Base-by-base conservation (phyloP, 2,113 vertebrate genomes). In the Chinchilla lanigera region DNA sequence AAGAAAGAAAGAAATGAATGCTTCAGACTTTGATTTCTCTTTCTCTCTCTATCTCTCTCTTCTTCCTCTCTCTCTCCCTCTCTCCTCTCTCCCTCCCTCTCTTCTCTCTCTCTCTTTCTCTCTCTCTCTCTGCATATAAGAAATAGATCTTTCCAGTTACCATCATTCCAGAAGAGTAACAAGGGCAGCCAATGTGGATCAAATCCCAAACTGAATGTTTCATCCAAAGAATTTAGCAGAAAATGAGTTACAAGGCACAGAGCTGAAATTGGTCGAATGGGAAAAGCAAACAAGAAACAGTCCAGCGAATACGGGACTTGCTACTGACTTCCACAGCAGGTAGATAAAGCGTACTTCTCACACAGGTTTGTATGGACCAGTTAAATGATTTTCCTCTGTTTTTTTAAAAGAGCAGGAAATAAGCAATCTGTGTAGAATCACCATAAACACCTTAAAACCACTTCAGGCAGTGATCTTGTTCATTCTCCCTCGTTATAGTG, bases 401-500 rank as follows among this genome's bases (percentile, higher is more conserved):
- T 50, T 50, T 50, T 50, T 9, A 47, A 93, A 44, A 38, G 33
- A 63, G 11, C 2, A 35, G 50, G 67, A 22, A 90, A 95, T 80
- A 93, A 96, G 87, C 4, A 61, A 19, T 33, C 33, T 65, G 1
- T 11, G 63, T 10, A 75, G 61, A 71, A 35, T n/a, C 20, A 54
- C 30, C 17, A 22, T 30, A 93, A 92, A 93, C 26, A 30, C 81
- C 69, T 52, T 85, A 56, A 96, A 94, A 44, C 8, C n/a, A 85
- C 8, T 10, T 58, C 52, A 12, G 54, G 11, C 35, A 71, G 26
- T 13, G 63, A 3, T 28, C 58, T 17, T 54, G 6, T 52, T 86
- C 30, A 52, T 54, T 63, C 50, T 80, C 6, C 16, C 60, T 7
- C 33, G 58, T 81, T 73, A 50, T 58, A 52, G 26, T 33, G 17